phyloP scores from a whole-genome alignment of 2,113 vertebrate genomes.

The Nannospalax galili region DNA sequence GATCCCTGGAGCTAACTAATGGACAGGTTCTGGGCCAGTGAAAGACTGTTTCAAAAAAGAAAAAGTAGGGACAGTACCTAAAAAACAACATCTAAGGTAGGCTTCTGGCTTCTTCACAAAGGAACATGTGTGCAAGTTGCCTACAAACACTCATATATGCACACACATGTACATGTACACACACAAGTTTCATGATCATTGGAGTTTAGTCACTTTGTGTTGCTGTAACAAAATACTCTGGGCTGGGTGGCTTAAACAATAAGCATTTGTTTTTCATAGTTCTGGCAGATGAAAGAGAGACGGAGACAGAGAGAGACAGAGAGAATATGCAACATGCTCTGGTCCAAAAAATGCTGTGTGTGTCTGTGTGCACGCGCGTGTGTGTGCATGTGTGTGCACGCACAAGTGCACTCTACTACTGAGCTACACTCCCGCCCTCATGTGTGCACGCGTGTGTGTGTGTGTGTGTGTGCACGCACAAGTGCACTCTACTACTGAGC shows the following conservation, averaged over 20 bases:
- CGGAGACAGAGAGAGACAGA: neutral
- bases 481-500: neutral
- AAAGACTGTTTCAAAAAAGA: neutral
- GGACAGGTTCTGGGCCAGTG: neutral
- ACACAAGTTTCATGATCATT: neutral
- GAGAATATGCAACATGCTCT: neutral
- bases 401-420: neutral
- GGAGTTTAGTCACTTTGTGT: neutral
- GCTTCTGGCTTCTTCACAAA: neutral
- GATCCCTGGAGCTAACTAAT: neutral
- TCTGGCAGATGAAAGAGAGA: neutral
- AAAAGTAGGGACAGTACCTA: neutral
- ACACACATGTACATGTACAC: neutral
- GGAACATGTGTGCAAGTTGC: too few relatives aligned
- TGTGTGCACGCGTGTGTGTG: neutral
- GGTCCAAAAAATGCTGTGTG: neutral
- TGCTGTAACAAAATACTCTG: neutral
- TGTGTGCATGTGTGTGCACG: neutral
- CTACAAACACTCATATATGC: too few relatives aligned
- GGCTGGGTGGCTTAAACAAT: neutral
- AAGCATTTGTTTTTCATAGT: neutral
- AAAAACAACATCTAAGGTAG: neutral
- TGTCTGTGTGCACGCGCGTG: neutral
- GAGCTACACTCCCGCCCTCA: neutral
- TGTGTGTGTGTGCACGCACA: neutral